Evolutionary conservation across 1,140 invertebrate species (phyloP).

Genomic region (Lithobius niger): DNA sequence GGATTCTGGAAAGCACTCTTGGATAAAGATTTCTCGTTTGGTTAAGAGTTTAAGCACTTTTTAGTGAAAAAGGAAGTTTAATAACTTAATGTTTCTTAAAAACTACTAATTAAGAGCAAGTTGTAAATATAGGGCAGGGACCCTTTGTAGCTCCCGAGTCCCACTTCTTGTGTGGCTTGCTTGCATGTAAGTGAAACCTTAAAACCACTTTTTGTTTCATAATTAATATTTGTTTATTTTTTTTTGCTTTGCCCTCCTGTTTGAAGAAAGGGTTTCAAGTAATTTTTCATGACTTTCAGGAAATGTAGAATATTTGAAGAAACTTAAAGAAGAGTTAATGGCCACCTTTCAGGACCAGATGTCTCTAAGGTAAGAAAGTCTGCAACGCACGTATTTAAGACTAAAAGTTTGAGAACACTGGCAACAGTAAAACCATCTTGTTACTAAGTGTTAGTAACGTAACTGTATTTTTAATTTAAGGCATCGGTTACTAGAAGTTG

Average conservation of each 20-base stretch:
- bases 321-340: conserved; percentile 65
- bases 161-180: no score
- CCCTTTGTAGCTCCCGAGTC: no score
- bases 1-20: no score
- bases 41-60: no score
- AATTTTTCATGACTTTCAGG: background rate
- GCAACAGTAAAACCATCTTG: background rate
- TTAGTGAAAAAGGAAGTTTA: conserved; percentile 59
- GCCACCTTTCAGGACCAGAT: conserved; percentile 81
- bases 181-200: no score
- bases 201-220: background rate
- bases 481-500: conserved; percentile 67
- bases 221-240: no score
- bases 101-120: background rate
- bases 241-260: no score
- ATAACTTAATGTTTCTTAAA: conserved; percentile 24
- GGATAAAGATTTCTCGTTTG: conserved; percentile 68
- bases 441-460: background rate
- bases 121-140: no score
- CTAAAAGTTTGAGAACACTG: background rate
- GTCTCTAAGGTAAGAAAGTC: conserved; percentile 50
- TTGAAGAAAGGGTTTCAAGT: background rate
- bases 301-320: conserved; percentile 41
- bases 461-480: conserved; percentile 23
- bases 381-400: no score